Conservation (phyloP, 2,888 invertebrate genomes). For the Luffia ferchaultella region DNA sequence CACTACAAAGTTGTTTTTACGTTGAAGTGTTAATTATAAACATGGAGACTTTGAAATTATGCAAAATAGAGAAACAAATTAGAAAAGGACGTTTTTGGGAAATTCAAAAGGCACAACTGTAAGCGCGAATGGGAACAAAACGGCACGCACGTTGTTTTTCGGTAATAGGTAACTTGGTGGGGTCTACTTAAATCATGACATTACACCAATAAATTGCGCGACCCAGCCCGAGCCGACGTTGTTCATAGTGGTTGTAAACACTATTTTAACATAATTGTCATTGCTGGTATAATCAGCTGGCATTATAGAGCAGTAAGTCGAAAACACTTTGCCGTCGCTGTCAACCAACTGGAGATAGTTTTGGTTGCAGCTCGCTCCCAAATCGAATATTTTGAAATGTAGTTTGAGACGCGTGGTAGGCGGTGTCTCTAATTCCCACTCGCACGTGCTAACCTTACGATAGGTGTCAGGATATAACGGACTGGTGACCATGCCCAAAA, state of each 20-base stretch:
- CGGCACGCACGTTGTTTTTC: no score
- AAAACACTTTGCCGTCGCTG: constrained; percentile 32
- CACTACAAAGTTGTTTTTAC: no score
- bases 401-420: constrained; percentile 28
- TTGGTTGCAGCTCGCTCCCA: constrained; percentile 70
- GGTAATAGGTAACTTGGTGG: no score
- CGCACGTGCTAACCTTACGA: constrained; percentile 33
- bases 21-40: no score
- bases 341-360: constrained; percentile 74
- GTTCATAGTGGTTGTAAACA: constrained; percentile 71
- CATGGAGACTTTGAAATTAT: no score
- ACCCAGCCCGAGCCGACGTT: constrained; percentile 79
- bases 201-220: constrained; percentile 34
- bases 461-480: constrained; percentile 45
- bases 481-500: constrained; percentile 39
- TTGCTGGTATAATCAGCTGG: constrained; percentile 64
- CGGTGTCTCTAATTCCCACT: constrained; percentile 50
- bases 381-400: constrained; percentile 60
- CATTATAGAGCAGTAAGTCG: constrained; percentile 58
- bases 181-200: no score
- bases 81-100: no score
- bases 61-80: no score
- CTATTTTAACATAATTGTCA: constrained; percentile 65
- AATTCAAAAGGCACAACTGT: no score
- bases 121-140: no score